phyloP scores from a whole-genome alignment of 1,140 invertebrate species.

The Aleiodes sp. region DNA sequence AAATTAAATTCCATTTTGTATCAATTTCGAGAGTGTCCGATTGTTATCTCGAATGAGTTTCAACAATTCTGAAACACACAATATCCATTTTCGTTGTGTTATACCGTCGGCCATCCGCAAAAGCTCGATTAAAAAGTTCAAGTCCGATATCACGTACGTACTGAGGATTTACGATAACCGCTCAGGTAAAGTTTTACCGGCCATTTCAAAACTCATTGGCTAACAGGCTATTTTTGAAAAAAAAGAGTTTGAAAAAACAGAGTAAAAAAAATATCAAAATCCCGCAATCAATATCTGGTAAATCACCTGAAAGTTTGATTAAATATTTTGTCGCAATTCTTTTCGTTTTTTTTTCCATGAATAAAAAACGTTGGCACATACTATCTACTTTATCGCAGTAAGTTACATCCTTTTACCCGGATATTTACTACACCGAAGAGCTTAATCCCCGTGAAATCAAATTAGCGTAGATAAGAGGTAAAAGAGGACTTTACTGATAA shows the following conservation, averaged over 20 bases:
- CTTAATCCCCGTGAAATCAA: not conserved
- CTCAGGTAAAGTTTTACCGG: conserved; percentile 24
- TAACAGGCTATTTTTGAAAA: conserved; percentile 1
- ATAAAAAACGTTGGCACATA: not conserved
- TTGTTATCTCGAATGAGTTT: not conserved
- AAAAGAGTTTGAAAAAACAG: conserved; percentile 9
- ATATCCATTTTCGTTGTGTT: not conserved
- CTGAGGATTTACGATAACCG: conserved; percentile 26
- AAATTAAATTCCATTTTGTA: not conserved
- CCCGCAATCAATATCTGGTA: not conserved
- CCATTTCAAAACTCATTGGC: conserved; percentile 15
- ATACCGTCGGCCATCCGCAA: conserved; percentile 25
- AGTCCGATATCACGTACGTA: conserved; percentile 22
- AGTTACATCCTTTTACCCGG: not conserved
- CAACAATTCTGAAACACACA: not conserved
- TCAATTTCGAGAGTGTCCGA: not conserved
- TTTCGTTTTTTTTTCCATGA: not conserved
- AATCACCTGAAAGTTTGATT: not conserved
- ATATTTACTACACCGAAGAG: not conserved
- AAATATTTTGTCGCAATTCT: not conserved
- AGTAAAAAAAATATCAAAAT: not conserved
- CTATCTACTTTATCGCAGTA: not conserved
- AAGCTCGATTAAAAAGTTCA: conserved; percentile 34
- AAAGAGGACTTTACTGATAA: no score
- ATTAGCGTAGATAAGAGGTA: not conserved